Percentiles rank a stretch among this genome's conserved stretches.
These are phyloP conservation scores for Dilophus febrilis DNA, from an alignment of 2,888 invertebrate genomes.

Conservation along the genomic window DNA sequence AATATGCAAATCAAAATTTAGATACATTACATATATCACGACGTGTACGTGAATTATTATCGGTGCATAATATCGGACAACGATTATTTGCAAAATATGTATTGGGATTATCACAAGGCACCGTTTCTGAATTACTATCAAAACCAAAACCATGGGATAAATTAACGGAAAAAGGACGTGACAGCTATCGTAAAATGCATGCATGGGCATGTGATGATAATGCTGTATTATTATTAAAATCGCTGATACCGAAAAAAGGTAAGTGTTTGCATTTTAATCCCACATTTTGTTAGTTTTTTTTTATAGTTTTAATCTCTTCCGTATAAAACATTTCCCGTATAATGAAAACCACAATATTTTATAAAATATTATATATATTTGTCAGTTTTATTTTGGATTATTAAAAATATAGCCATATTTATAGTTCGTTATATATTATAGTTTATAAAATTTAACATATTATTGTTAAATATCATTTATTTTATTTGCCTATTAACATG, in stretches of 20 bases:
- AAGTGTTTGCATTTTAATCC: constrained; percentile 28
- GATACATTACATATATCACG: constrained; percentile 92
- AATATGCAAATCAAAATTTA: constrained; percentile 80
- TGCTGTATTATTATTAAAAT: constrained; percentile 92
- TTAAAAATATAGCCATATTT: too few relatives aligned
- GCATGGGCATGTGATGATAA: constrained; percentile 98
- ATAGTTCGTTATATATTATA: too few relatives aligned
- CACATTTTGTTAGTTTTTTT: constrained; percentile 3
- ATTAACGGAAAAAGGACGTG: constrained; percentile 95
- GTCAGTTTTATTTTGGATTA: neutral
- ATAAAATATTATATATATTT: neutral
- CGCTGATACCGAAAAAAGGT: constrained; percentile 97
- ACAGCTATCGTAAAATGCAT: constrained; percentile 99
- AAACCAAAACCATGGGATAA: constrained; percentile 99
- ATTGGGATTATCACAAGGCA: constrained; percentile 90
- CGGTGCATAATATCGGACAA: constrained; percentile 97
- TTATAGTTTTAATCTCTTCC: too few relatives aligned
- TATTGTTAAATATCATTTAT: too few relatives aligned
- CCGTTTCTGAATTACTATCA: constrained; percentile 92
- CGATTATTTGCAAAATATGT: constrained; percentile 97
- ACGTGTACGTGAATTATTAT: constrained; percentile 80
- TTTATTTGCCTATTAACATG: too few relatives aligned
- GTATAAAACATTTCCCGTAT: too few relatives aligned
- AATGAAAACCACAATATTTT: too few relatives aligned
- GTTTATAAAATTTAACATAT: too few relatives aligned